Evolutionary conservation across 2,888 invertebrate species (phyloP), one percentile per base, ranked within the genome.

Genomic region (Athalia circularis): DNA sequence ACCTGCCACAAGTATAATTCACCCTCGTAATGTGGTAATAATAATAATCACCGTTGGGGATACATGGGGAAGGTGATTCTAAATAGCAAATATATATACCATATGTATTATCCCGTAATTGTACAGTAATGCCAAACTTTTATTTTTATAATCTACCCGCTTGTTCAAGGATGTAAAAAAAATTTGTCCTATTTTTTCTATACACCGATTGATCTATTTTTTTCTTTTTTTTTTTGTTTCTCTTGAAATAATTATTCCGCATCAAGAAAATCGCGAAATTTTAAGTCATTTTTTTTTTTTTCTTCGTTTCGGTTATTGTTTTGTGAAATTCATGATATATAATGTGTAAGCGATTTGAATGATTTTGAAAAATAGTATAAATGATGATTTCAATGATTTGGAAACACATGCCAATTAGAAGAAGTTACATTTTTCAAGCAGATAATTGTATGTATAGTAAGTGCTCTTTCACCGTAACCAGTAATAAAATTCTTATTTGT

Each of bases 391-490:
- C 81, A 84, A 87, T 87, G 87, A 87, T 83, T 85, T 85, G 83
- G 83, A 86, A 86, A 79, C 57, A 78, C 90, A 90, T 90, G 90
- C 90, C 88, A 90, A 90, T 90, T 90, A 89, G 87, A 88, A 89
- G 88, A 89, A 86, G 87, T 86, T 87, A 87, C 86, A 89, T 89
- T 85, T 88, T 89, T 87, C 88, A 87, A 87, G 88, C 88, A 86
- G 89, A 89, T 86, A 88, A 88, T 88, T 29, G 29, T 29, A 67
- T 54, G 43, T 43, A 65, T 48, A 65, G 48, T 13, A 47, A 89
- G 89, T 90, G 89, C 89, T 87, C 87, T 89, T 88, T 88, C 87
- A 90, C 90, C 90, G 87, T 89, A 90, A 90, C 90, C 90, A 90
- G 88, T 85, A 80, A 29, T 29, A 29, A 29, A 81, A 82, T 79